A percentile compares a stretch with the other conserved stretches of the same genome.
Evolutionary conservation across 2,888 invertebrate species (phyloP).

Genomic region (Pardosa pseudoannulata): DNA sequence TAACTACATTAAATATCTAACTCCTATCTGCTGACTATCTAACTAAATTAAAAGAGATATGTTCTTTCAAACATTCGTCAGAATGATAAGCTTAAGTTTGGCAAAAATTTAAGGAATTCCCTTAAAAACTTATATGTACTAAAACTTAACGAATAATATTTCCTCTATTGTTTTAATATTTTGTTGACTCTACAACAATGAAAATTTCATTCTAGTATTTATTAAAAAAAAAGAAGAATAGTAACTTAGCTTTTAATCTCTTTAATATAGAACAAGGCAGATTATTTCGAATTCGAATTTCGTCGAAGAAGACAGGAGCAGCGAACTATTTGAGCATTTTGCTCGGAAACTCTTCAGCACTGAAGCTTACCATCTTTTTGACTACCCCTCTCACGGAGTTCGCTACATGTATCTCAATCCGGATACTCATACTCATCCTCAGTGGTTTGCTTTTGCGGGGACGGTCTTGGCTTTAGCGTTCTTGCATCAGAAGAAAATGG

Average conservation of each 20-base stretch:
- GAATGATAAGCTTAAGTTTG: too few species aligned
- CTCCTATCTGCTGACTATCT: too few species aligned
- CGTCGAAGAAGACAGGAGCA: background rate
- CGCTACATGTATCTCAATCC: slow-evolving; percentile 28
- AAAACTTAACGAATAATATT: too few species aligned
- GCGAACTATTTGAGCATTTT: slow-evolving; percentile 16
- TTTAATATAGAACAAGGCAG: background rate
- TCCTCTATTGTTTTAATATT: too few species aligned
- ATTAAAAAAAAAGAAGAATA: too few species aligned
- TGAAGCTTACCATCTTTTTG: background rate
- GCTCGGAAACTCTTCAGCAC: background rate
- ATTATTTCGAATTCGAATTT: background rate
- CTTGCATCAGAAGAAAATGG: slow-evolving; percentile 22
- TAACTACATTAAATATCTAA: too few species aligned
- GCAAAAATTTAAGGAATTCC: too few species aligned
- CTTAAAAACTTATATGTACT: too few species aligned
- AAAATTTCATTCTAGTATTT: too few species aligned
- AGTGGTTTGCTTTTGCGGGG: slow-evolving; percentile 41
- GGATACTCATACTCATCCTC: background rate
- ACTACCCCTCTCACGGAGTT: background rate
- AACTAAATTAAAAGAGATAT: too few species aligned
- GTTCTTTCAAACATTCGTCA: too few species aligned
- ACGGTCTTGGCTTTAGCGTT: slow-evolving; percentile 29
- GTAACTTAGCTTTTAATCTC: background rate
- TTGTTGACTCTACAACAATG: too few species aligned